A percentile compares a stretch with the other conserved stretches of the same genome.
Conservation (phyloP, 2,797 vertebrate genomes). For the Helostoma temminkii region DNA sequence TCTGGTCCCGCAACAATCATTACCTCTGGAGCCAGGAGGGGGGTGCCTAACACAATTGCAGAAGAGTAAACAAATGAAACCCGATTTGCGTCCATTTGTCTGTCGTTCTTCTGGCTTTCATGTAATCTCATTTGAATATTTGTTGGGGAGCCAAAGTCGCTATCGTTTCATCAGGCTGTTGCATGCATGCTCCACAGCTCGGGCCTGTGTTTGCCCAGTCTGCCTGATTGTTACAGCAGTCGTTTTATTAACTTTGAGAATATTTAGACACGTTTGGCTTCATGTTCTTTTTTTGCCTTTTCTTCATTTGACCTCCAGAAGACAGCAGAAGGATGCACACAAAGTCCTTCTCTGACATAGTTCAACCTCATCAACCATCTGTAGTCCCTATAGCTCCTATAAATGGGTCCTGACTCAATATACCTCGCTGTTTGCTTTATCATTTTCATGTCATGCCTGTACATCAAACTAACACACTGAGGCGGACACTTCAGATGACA, state of each 20-base stretch:
- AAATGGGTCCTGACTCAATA: background rate
- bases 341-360: background rate
- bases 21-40: slow-evolving; percentile 72
- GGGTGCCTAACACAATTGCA: slow-evolving; percentile 73
- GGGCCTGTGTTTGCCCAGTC: slow-evolving; percentile 28
- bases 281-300: background rate
- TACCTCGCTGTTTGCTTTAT: slow-evolving; percentile 55
- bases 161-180: slow-evolving; percentile 67
- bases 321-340: background rate
- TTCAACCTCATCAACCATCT: slow-evolving; percentile 35
- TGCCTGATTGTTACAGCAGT: slow-evolving; percentile 5
- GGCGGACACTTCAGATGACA: slow-evolving; percentile 50
- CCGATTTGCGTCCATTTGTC: slow-evolving; percentile 73
- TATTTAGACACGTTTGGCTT: slow-evolving; percentile 3
- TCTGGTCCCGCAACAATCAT: slow-evolving; percentile 77
- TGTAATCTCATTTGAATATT: slow-evolving; percentile 78
- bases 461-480: slow-evolving; percentile 51
- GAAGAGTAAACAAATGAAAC: slow-evolving; percentile 80
- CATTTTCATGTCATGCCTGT: slow-evolving; percentile 47
- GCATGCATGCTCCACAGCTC: slow-evolving; percentile 5
- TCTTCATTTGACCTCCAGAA: slow-evolving; percentile 27
- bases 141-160: slow-evolving; percentile 65
- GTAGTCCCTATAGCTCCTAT: slow-evolving; percentile 23
- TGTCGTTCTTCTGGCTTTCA: slow-evolving; percentile 72
- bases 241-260: slow-evolving; percentile 17